These are phyloP conservation scores for Cryptus viduatorius DNA, from an alignment of 2,888 invertebrate genomes.

Conservation along the genomic window DNA sequence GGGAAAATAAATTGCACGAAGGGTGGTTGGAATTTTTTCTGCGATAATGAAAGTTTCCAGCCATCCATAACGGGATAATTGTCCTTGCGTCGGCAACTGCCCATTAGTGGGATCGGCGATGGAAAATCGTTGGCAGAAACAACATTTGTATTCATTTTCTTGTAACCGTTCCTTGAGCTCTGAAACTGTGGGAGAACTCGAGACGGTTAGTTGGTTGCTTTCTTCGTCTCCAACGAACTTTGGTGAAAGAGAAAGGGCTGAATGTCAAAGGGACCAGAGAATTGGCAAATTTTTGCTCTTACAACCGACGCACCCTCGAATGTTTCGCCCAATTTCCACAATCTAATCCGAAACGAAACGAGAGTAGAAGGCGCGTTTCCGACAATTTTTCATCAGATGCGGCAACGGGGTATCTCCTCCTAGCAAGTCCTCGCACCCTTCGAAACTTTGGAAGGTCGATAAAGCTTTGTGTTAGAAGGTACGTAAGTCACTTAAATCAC, in stretches of 20 bases:
- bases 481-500: slow-evolving; percentile 7
- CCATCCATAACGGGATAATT: background rate
- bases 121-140: background rate
- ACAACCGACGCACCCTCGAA: background rate
- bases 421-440: background rate
- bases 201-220: background rate
- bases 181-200: background rate
- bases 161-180: background rate
- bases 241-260: background rate
- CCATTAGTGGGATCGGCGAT: background rate
- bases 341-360: background rate
- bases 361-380: background rate
- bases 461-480: slow-evolving; percentile 16
- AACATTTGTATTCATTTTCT: slow-evolving; percentile 13
- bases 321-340: background rate
- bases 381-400: slow-evolving; percentile 13
- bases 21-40: background rate
- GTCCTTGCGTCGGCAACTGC: background rate
- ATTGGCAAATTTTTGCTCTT: background rate
- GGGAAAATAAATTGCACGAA: background rate
- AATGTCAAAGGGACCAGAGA: background rate
- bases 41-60: background rate
- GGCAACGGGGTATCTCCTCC: background rate
- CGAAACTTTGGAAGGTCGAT: background rate
- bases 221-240: background rate